Percentiles rank a stretch among this genome's conserved stretches.
Evolutionary conservation across 2,113 vertebrate species (phyloP).

Genomic region (Chamaetylas fuelleborni): DNA sequence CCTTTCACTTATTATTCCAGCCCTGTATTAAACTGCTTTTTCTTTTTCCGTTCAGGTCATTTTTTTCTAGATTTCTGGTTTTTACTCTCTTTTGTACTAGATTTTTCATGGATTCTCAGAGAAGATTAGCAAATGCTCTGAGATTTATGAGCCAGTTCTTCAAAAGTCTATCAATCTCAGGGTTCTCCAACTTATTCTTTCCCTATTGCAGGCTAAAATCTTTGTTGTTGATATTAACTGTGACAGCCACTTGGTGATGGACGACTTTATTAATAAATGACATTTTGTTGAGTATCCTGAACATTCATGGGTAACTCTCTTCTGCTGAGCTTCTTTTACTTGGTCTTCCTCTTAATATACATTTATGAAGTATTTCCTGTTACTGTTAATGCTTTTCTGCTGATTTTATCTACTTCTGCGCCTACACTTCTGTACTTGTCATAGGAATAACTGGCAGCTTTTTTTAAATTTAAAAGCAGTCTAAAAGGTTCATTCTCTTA

Average conservation of each 20-base stretch:
- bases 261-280: background rate
- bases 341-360: background rate
- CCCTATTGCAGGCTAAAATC: background rate
- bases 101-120: background rate
- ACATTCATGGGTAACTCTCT: background rate
- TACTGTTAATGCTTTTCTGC: background rate
- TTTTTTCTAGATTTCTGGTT: background rate
- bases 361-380: slow-evolving; percentile 12
- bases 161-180: background rate
- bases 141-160: background rate
- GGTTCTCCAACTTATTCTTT: background rate
- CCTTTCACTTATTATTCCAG: background rate
- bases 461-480: background rate
- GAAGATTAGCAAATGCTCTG: background rate
- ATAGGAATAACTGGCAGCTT: background rate
- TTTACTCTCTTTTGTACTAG: background rate
- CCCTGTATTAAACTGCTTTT: background rate
- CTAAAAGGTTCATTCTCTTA: background rate
- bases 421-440: background rate
- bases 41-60: background rate
- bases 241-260: background rate
- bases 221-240: background rate
- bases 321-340: background rate
- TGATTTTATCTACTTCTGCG: background rate
- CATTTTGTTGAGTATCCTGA: background rate